These are phyloP conservation scores for Periophthalmodon schlosseri DNA, from an alignment of 2,113 vertebrate species.

Conservation along the genomic window DNA sequence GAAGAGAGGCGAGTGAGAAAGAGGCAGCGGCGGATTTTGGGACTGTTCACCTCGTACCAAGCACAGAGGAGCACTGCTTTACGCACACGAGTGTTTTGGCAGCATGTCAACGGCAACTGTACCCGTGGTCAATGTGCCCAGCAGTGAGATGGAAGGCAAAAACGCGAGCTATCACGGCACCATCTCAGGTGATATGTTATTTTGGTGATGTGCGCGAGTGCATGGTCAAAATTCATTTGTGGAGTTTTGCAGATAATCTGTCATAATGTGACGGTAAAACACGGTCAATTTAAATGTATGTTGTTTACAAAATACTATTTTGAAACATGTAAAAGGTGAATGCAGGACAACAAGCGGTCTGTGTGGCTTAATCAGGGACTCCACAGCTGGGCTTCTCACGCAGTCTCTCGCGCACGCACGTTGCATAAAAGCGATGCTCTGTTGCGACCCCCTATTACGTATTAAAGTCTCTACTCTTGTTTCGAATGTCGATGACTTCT, in stretches of 20 bases:
- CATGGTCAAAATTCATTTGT: background rate
- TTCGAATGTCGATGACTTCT: background rate
- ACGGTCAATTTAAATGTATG: background rate
- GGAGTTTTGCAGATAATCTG: background rate
- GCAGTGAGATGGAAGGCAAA: slow-evolving; percentile 43
- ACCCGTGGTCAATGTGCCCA: slow-evolving; percentile 65
- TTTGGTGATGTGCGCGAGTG: background rate
- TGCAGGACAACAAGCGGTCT: background rate
- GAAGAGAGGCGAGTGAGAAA: background rate
- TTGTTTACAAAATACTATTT: background rate
- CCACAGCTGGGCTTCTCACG: slow-evolving; percentile 18
- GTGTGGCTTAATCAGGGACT: background rate
- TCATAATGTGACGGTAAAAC: background rate
- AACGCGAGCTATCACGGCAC: slow-evolving; percentile 46
- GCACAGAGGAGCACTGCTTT: slow-evolving; percentile 33
- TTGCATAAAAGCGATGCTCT: slow-evolving; percentile 36
- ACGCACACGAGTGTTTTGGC: slow-evolving; percentile 29
- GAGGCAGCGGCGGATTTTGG: background rate
- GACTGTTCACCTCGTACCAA: slow-evolving; percentile 19
- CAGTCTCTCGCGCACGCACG: background rate
- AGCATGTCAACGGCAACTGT: slow-evolving; percentile 76
- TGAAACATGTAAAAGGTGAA: background rate
- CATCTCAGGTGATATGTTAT: slow-evolving; percentile 71
- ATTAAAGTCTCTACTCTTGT: slow-evolving; percentile 13
- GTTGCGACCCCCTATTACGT: slow-evolving; percentile 33